Evolutionary conservation across 1,140 invertebrate species (phyloP).

Genomic region (Muscidifurax raptorellus): DNA sequence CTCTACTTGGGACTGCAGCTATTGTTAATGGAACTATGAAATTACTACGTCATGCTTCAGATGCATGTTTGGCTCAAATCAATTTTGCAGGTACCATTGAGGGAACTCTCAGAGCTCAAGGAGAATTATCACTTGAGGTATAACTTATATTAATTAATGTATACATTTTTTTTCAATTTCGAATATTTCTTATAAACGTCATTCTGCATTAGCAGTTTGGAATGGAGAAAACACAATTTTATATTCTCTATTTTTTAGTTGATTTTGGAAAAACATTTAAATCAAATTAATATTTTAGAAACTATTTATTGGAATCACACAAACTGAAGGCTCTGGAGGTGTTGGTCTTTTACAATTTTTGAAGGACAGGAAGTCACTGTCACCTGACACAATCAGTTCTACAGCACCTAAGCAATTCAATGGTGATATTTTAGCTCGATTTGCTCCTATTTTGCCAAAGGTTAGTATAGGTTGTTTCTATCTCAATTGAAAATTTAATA

Average conservation of each 20-base stretch:
- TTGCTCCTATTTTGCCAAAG: slow-evolving; percentile 85
- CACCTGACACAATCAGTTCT: slow-evolving; percentile 58
- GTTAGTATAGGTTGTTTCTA: slow-evolving; percentile 68
- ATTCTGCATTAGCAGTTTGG: too few relatives aligned
- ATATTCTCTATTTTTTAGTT: not conserved
- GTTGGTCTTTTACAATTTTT: slow-evolving; percentile 70
- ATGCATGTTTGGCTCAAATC: slow-evolving; percentile 81
- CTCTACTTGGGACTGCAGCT: slow-evolving; percentile 83
- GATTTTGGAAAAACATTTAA: slow-evolving; percentile 12
- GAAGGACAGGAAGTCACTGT: slow-evolving; percentile 69
- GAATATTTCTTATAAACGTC: too few relatives aligned
- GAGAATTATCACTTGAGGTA: slow-evolving; percentile 86
- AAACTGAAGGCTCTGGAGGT: slow-evolving; percentile 78
- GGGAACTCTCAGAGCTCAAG: slow-evolving; percentile 84
- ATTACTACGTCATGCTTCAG: slow-evolving; percentile 73
- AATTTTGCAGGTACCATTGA: slow-evolving; percentile 85
- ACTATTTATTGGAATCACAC: slow-evolving; percentile 82
- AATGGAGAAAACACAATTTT: too few relatives aligned
- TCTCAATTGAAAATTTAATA: not conserved
- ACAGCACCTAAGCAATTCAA: slow-evolving; percentile 59
- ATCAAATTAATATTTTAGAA: slow-evolving; percentile 77
- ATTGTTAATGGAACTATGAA: slow-evolving; percentile 77
- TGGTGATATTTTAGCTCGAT: slow-evolving; percentile 65
- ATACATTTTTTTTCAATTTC: too few relatives aligned
- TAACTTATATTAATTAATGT: slow-evolving; percentile 46